Percentiles rank a stretch among this genome's conserved stretches.
Evolutionary conservation across 2,888 invertebrate species (phyloP).

Genomic region (Petrophora chlorosata): DNA sequence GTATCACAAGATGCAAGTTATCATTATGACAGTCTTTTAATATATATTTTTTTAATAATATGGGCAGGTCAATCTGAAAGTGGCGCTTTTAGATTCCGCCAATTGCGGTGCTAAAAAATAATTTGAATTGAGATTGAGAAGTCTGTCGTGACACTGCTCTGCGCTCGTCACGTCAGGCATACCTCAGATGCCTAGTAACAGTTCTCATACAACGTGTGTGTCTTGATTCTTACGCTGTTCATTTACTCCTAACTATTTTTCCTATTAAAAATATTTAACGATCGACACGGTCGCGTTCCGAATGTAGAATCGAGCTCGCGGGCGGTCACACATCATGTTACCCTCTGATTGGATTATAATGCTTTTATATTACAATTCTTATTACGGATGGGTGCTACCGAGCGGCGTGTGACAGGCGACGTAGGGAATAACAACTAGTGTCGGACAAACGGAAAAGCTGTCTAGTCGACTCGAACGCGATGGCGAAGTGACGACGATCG

Average conservation of each 20-base stretch:
- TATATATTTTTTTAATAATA: no score
- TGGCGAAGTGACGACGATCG: constrained; percentile 28
- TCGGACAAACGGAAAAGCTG: constrained; percentile 49
- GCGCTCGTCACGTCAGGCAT: no score
- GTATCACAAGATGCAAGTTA: no score
- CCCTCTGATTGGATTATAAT: constrained; percentile 82
- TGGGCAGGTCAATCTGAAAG: no score
- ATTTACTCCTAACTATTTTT: constrained; percentile 68
- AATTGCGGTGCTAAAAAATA: no score
- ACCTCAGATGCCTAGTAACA: no score
- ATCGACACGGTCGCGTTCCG: constrained; percentile 61
- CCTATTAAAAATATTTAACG: constrained; percentile 77
- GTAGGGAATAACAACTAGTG: constrained; percentile 74
- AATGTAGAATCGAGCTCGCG: constrained; percentile 73
- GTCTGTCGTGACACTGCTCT: no score
- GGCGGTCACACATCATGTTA: constrained; percentile 76
- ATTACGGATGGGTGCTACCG: constrained; percentile 74
- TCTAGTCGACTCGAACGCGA: constrained; percentile 39
- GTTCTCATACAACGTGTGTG: constrained; percentile 50
- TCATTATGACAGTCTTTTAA: no score
- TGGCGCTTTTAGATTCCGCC: no score
- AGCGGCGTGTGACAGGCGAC: constrained; percentile 69
- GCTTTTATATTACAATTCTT: constrained; percentile 81
- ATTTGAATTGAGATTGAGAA: no score
- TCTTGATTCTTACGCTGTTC: constrained; percentile 53